Conservation (phyloP, 2,797 vertebrate genomes). For the Rhodeus uyekii region DNA sequence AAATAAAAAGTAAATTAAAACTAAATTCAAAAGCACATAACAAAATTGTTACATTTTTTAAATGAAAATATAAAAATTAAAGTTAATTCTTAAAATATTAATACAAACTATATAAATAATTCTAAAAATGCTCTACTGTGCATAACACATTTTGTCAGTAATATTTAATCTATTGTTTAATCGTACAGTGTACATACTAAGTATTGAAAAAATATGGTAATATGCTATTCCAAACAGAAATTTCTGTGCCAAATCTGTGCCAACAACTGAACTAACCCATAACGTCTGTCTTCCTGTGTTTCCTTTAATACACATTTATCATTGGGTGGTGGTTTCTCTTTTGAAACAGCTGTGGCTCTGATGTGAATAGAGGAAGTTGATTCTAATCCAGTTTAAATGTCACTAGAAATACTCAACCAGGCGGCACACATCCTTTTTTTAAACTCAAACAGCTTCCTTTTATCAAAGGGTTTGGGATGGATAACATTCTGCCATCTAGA, state of each 20-base stretch:
- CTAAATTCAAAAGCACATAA: neutral
- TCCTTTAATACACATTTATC: neutral
- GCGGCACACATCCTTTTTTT: neutral
- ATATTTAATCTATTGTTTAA: neutral
- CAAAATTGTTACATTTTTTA: neutral
- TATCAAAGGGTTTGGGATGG: neutral
- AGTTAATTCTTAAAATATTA: neutral
- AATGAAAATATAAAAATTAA: neutral
- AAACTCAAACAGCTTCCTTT: neutral
- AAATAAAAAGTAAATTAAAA: neutral
- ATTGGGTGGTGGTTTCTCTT: neutral
- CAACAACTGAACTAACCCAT: neutral
- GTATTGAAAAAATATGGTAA: neutral
- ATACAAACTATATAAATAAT: neutral
- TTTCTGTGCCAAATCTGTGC: neutral
- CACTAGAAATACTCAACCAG: neutral
- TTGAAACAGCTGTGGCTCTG: neutral
- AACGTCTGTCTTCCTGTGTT: neutral
- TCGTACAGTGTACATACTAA: neutral
- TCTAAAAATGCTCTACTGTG: neutral
- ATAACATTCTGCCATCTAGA: neutral
- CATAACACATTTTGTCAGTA: neutral
- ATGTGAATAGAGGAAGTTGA: slow-evolving; percentile 9
- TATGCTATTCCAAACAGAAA: neutral
- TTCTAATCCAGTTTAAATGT: neutral